Evolutionary conservation across 1,140 invertebrate genomes (phyloP).

Genomic region (Sycobia sp.): DNA sequence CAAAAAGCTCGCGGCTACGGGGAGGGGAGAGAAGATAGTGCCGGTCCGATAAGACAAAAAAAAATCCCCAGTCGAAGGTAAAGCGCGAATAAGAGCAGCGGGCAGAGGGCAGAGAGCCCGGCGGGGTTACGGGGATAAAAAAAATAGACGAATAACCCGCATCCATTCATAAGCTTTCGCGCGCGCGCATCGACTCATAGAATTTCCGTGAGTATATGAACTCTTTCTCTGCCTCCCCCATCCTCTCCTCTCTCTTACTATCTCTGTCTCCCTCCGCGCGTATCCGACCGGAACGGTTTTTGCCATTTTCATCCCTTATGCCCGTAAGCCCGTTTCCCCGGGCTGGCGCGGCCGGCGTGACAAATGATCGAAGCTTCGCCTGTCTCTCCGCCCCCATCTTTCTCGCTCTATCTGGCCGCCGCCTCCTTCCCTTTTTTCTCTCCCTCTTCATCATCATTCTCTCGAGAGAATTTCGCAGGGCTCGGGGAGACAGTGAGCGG

Average conservation of each 20-base stretch:
- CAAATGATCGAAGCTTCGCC: slow-evolving; percentile 47
- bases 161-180: slow-evolving; percentile 25
- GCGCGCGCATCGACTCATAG: slow-evolving; percentile 20
- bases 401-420: too few relatives aligned
- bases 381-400: slow-evolving; percentile 38
- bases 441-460: slow-evolving; percentile 18
- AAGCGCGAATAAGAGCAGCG: background rate
- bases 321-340: slow-evolving; percentile 34
- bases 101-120: background rate
- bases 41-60: too few relatives aligned
- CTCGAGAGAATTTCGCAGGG: background rate
- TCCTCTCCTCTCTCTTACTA: too few relatives aligned
- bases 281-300: slow-evolving; percentile 34
- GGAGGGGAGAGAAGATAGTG: too few relatives aligned
- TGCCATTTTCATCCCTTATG: slow-evolving; percentile 42
- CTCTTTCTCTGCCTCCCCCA: too few relatives aligned
- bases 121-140: background rate
- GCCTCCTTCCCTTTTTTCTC: slow-evolving; percentile 37
- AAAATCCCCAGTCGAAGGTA: background rate
- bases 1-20: background rate
- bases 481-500: background rate
- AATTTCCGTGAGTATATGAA: slow-evolving; percentile 23
- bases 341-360: slow-evolving; percentile 47
- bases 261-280: background rate
- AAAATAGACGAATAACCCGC: slow-evolving; percentile 27